phyloP scores from a whole-genome alignment of 2,797 vertebrate species.

The Cynodonichthys magdalenae region DNA sequence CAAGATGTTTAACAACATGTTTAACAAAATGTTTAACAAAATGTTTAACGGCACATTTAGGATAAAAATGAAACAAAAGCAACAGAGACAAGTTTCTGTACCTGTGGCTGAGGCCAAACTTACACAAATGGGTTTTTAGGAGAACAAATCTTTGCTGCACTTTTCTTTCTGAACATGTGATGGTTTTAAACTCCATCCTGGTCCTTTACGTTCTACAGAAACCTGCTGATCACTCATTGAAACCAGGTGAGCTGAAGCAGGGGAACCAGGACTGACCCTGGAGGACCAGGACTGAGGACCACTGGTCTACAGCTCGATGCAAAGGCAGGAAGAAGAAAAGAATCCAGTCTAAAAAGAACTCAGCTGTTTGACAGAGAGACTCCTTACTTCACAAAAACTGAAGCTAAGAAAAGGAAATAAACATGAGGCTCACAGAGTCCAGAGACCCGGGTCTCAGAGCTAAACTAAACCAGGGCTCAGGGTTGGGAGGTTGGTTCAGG shows the following conservation, averaged over 20 bases:
- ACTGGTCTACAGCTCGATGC: conserved; percentile 22
- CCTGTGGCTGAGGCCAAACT: conserved; percentile 39
- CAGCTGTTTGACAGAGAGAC: conserved; percentile 46
- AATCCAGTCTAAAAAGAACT: background rate
- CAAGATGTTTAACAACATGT: no score
- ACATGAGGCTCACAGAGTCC: no score
- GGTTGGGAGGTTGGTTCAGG: no score
- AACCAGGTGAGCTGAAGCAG: no score
- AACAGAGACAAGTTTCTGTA: conserved; percentile 28
- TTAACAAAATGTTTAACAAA: background rate
- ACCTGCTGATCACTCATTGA: background rate
- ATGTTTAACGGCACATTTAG: conserved; percentile 22
- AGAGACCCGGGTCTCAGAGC: no score
- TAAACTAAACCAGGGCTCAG: no score
- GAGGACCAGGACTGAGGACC: no score
- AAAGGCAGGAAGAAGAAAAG: conserved; percentile 19
- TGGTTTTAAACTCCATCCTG: conserved; percentile 11
- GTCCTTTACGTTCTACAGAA: no score
- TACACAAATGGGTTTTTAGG: conserved; percentile 26
- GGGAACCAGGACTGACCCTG: no score
- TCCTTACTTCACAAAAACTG: background rate
- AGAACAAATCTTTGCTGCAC: conserved; percentile 18
- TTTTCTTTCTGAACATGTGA: conserved; percentile 46
- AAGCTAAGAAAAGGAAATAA: no score
- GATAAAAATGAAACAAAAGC: background rate